A percentile compares a stretch with the other conserved stretches of the same genome.
Evolutionary conservation across 1,140 invertebrate species (phyloP).

Genomic region (Calosoma granatense): DNA sequence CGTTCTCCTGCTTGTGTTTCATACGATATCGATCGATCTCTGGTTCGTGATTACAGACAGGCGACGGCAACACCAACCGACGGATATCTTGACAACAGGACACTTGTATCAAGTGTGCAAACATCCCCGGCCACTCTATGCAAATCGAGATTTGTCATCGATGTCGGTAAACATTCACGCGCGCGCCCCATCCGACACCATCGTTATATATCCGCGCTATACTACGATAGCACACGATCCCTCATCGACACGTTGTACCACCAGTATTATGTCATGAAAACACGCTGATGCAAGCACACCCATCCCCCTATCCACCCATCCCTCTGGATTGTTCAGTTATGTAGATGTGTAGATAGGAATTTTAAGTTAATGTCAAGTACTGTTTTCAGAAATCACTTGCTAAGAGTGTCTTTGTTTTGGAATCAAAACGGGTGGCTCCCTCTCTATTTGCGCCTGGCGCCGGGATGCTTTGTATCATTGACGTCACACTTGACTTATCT

Average conservation of each 20-base stretch:
- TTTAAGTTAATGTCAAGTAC: too few species aligned
- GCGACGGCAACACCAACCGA: neutral
- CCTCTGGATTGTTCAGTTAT: too few species aligned
- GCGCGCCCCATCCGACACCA: neutral
- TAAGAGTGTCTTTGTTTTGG: slow-evolving; percentile 22
- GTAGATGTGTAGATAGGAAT: too few species aligned
- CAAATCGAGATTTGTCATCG: slow-evolving; percentile 3
- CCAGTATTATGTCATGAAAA: neutral
- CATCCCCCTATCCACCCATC: too few species aligned
- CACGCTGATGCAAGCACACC: too few species aligned
- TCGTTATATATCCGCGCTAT: too few species aligned
- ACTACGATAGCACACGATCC: too few species aligned
- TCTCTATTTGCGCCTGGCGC: slow-evolving; percentile 18
- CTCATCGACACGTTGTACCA: too few species aligned
- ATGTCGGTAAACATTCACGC: neutral
- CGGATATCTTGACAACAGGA: neutral
- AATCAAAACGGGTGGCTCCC: slow-evolving; percentile 19
- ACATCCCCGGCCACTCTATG: neutral
- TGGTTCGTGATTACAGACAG: slow-evolving; percentile 1
- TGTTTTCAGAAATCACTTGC: neutral
- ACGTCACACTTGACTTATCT: slow-evolving; percentile 15
- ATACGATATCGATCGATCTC: neutral
- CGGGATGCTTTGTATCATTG: slow-evolving; percentile 18
- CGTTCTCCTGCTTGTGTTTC: too few species aligned
- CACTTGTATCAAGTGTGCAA: slow-evolving; percentile 2